phyloP scores from a whole-genome alignment of 2,113 vertebrate genomes.

The Motacilla alba region DNA sequence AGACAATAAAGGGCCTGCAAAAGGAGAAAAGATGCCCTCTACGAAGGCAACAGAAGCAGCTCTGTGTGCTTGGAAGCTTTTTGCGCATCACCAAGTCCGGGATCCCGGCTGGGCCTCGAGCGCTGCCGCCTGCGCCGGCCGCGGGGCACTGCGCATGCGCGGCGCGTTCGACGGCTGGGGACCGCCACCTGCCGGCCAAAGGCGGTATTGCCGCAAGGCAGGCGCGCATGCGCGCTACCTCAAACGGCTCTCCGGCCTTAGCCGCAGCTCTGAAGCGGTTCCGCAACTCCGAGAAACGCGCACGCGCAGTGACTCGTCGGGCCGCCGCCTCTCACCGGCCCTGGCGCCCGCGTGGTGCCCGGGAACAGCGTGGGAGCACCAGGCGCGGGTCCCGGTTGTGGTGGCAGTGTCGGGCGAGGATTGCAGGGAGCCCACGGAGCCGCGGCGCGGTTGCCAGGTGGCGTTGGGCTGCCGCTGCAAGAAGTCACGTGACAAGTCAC shows the following conservation, averaged over 20 bases:
- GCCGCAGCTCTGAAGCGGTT: fast-evolving
- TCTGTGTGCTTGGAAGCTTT: fast-evolving
- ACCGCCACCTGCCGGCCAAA: fast-evolving
- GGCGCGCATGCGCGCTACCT: fast-evolving
- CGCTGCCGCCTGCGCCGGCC: no score
- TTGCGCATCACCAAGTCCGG: fast-evolving
- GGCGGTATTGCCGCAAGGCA: fast-evolving
- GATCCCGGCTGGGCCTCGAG: fast-evolving
- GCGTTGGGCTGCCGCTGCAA: neutral
- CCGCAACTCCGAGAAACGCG: fast-evolving
- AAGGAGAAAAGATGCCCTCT: fast-evolving
- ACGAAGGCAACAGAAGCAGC: fast-evolving
- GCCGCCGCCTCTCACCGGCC: no score
- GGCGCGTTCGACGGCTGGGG: fast-evolving
- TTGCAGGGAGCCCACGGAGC: neutral
- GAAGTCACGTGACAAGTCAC: neutral
- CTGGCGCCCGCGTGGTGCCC: neutral
- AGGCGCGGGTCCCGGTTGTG: neutral
- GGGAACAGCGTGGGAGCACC: neutral
- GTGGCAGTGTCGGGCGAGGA: neutral
- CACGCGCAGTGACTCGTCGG: fast-evolving
- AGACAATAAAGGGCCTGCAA: neutral
- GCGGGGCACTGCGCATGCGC: neutral
- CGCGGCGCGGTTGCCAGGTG: fast-evolving
- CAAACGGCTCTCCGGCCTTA: fast-evolving